Conservation (phyloP, 2,113 vertebrate species). For the Seriola aureovittata region DNA sequence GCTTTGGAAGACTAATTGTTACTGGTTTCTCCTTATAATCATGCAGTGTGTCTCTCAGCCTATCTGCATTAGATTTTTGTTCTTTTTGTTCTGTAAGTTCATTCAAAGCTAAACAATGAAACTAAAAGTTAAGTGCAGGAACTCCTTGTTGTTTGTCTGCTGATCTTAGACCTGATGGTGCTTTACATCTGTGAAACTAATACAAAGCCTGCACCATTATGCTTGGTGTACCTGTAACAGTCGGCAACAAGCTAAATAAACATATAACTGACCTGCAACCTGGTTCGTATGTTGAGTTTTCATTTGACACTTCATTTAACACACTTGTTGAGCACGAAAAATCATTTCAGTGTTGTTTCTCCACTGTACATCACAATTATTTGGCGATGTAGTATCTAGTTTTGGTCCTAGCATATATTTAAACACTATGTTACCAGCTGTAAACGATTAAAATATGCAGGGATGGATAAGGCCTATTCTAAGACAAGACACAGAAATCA, state of each 20-base stretch:
- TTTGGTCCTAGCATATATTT: background rate
- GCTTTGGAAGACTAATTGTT: constrained; percentile 68
- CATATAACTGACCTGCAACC: constrained; percentile 73
- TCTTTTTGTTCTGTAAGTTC: constrained; percentile 53
- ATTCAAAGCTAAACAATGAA: constrained; percentile 64
- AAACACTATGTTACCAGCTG: background rate
- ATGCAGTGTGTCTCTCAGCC: constrained; percentile 49
- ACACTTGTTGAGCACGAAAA: background rate
- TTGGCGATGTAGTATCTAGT: too few species aligned
- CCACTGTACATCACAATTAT: background rate
- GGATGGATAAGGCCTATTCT: background rate
- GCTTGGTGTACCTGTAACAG: constrained; percentile 70
- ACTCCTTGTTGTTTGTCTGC: constrained; percentile 61
- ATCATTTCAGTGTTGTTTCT: background rate
- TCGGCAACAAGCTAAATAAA: constrained; percentile 83
- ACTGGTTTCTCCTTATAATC: constrained; percentile 63
- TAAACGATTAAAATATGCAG: background rate
- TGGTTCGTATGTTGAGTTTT: constrained; percentile 27
- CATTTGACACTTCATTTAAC: constrained; percentile 13
- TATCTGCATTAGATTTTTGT: constrained; percentile 39
- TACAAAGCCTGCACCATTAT: constrained; percentile 65
- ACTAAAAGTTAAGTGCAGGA: constrained; percentile 59
- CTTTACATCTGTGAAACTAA: constrained; percentile 72
- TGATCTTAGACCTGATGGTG: constrained; percentile 63
- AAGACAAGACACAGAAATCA: background rate